These are phyloP conservation scores for Dermolepida albohirtum DNA, from an alignment of 2,888 invertebrate genomes.

Conservation along the genomic window DNA sequence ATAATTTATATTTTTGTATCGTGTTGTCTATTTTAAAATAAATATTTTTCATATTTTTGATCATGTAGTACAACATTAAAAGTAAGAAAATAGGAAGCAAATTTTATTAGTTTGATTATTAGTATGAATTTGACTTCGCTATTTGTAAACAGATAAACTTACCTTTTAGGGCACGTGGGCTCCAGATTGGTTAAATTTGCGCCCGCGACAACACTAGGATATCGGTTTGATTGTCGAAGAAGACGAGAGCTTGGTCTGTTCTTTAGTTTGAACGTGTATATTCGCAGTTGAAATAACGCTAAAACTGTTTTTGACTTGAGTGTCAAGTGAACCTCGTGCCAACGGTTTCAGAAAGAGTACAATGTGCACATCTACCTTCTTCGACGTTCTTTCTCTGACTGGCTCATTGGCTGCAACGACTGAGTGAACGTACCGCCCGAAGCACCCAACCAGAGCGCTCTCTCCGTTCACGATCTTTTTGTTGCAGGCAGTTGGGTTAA, in stretches of 20 bases:
- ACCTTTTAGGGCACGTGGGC: slow-evolving; percentile 63
- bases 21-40: too few species aligned
- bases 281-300: slow-evolving; percentile 11
- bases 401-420: slow-evolving; percentile 52
- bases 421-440: slow-evolving; percentile 54
- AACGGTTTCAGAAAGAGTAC: slow-evolving; percentile 28
- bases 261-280: slow-evolving; percentile 1
- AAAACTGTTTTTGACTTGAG: slow-evolving; percentile 21
- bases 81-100: too few species aligned
- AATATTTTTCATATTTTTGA: too few species aligned
- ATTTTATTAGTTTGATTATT: too few species aligned
- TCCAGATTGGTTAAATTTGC: slow-evolving; percentile 58
- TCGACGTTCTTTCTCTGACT: slow-evolving; percentile 51
- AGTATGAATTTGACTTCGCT: too few species aligned
- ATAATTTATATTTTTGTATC: too few species aligned
- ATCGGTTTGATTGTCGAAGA: neutral
- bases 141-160: slow-evolving; percentile 46
- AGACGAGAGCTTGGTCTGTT: neutral
- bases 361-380: slow-evolving; percentile 46
- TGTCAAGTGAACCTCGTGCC: slow-evolving; percentile 48
- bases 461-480: slow-evolving; percentile 56
- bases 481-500: slow-evolving; percentile 61
- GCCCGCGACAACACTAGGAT: slow-evolving; percentile 46
- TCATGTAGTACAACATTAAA: too few species aligned
- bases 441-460: slow-evolving; percentile 57